Conservation (phyloP, 2,113 vertebrate genomes). For the Spheniscus mendiculus region DNA sequence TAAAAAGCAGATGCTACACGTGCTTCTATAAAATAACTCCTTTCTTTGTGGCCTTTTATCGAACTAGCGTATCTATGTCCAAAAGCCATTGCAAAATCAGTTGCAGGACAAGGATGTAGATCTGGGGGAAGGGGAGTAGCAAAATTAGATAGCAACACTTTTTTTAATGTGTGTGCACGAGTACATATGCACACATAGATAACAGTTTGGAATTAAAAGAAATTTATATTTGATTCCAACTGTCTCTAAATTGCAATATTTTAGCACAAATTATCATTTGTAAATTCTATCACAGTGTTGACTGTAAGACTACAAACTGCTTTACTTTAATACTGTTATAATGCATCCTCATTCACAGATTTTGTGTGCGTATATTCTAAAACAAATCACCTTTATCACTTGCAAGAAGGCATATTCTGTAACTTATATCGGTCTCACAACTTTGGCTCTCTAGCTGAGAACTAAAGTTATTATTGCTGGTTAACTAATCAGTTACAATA, state of each 20-base stretch:
- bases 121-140: not conserved
- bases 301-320: not conserved
- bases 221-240: not conserved
- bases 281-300: not conserved
- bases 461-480: not conserved
- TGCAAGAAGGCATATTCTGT: not conserved
- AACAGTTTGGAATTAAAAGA: not conserved
- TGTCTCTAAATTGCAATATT: not conserved
- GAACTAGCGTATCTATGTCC: not conserved
- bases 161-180: not conserved
- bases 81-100: not conserved
- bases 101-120: not conserved
- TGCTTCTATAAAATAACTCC: not conserved
- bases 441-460: not conserved
- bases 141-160: not conserved
- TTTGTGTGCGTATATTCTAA: not conserved
- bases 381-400: not conserved
- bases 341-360: not conserved
- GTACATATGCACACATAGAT: not conserved
- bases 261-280: not conserved
- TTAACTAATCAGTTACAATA: not conserved
- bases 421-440: not conserved
- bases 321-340: not conserved
- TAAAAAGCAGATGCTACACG: not conserved
- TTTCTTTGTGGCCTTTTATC: not conserved